These are phyloP conservation scores for Lucinisca nassula DNA, from an alignment of 2,888 invertebrate species.

Conservation along the genomic window DNA sequence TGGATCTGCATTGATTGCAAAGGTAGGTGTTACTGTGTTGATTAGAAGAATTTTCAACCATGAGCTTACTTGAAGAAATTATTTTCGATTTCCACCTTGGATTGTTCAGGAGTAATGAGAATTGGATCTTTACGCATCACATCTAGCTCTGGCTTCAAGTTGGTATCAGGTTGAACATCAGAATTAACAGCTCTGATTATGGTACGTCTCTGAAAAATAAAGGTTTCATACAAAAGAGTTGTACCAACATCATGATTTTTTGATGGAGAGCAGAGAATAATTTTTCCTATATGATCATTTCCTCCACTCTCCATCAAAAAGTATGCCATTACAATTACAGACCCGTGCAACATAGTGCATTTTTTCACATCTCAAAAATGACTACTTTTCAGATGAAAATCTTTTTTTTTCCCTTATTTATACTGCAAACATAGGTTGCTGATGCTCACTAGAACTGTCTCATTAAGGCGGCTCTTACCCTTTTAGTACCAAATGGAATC, in stretches of 20 bases:
- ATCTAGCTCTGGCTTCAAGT: background rate
- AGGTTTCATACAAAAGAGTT: background rate
- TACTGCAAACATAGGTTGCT: too few species aligned
- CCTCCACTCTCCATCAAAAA: background rate
- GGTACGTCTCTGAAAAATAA: background rate
- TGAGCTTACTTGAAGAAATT: background rate
- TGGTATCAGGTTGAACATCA: background rate
- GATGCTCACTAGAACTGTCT: too few species aligned
- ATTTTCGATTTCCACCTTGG: background rate
- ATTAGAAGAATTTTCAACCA: background rate
- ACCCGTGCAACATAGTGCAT: background rate
- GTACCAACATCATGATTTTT: too few species aligned
- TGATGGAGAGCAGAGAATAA: too few species aligned
- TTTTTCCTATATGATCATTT: background rate
- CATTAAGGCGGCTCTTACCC: too few species aligned
- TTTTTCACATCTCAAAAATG: too few species aligned
- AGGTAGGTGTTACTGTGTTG: too few species aligned
- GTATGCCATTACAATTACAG: background rate
- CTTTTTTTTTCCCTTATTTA: too few species aligned
- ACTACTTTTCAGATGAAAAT: too few species aligned
- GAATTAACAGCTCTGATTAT: background rate
- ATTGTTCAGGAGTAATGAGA: background rate
- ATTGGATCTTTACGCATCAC: background rate
- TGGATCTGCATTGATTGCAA: too few species aligned
- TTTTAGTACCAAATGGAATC: too few species aligned